phyloP scores from a whole-genome alignment of 2,113 vertebrate genomes.

The Dromiciops gliroides region DNA sequence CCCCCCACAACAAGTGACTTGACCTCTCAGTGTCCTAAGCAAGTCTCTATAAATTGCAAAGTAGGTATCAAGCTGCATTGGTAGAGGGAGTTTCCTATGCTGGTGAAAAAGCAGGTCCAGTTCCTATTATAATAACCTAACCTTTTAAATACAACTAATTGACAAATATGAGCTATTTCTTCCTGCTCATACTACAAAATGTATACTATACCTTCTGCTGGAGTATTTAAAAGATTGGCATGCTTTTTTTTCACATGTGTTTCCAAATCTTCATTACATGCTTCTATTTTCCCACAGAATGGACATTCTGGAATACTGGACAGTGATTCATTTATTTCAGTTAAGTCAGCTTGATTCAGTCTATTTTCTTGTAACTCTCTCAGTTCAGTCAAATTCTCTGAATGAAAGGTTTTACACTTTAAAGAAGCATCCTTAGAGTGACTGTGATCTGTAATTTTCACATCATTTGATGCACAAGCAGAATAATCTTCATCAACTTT shows the following conservation, averaged over 20 bases:
- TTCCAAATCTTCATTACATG: constrained; percentile 76
- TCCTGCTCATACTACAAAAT: constrained; percentile 27
- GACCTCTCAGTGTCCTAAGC: background rate
- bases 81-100: background rate
- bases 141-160: background rate
- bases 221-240: constrained; percentile 69
- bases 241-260: constrained; percentile 77
- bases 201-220: constrained; percentile 71
- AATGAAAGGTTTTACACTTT: constrained; percentile 59
- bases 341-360: constrained; percentile 45
- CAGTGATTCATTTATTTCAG: constrained; percentile 48
- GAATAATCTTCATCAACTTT: constrained; percentile 60
- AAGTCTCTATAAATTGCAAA: background rate
- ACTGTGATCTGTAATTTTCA: constrained; percentile 37
- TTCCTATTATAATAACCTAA: background rate
- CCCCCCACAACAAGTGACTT: background rate
- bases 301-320: constrained; percentile 75
- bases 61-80: background rate
- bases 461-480: constrained; percentile 61
- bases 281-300: constrained; percentile 79
- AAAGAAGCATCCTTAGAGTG: constrained; percentile 35
- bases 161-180: background rate
- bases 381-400: constrained; percentile 60
- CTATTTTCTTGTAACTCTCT: constrained; percentile 46
- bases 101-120: background rate